A percentile compares a stretch with the other conserved stretches of the same genome.
phyloP scores from a whole-genome alignment of 2,888 invertebrate species.

The Synanthedon formicaeformis region DNA sequence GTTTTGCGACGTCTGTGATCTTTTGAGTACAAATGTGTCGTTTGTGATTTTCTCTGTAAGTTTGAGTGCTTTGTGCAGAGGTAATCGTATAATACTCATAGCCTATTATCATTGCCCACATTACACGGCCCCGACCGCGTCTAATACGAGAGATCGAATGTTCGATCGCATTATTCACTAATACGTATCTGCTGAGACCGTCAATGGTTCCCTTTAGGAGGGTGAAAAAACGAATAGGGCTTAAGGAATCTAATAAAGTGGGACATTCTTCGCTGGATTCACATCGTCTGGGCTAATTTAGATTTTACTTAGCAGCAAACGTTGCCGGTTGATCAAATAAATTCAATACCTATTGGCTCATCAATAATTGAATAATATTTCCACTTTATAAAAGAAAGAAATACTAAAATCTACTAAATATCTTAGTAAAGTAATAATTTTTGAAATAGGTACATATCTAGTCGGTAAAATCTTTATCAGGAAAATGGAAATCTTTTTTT shows the following conservation, averaged over 20 bases:
- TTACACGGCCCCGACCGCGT: constrained; percentile 37
- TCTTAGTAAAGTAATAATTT: no score
- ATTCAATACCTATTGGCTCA: no score
- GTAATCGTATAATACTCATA: constrained; percentile 52
- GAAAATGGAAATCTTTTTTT: no score
- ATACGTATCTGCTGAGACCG: constrained; percentile 41
- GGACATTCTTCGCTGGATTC: constrained; percentile 47
- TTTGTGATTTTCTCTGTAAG: not conserved
- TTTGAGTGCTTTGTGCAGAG: constrained; percentile 9
- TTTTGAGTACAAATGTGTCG: no score
- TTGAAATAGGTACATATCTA: no score
- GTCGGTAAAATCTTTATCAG: no score
- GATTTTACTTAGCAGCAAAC: not conserved
- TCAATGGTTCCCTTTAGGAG: constrained; percentile 49
- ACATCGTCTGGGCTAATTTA: constrained; percentile 42
- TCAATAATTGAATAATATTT: no score
- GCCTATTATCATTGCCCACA: constrained; percentile 56
- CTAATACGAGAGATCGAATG: constrained; percentile 55
- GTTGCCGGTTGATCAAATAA: no score
- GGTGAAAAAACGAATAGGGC: constrained; percentile 61
- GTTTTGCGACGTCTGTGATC: no score
- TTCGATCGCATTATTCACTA: constrained; percentile 63
- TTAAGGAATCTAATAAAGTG: constrained; percentile 67
- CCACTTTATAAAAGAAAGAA: no score
- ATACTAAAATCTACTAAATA: no score